These are phyloP conservation scores for Dexiosoma caninum DNA, from an alignment of 2,888 invertebrate species.

Conservation along the genomic window DNA sequence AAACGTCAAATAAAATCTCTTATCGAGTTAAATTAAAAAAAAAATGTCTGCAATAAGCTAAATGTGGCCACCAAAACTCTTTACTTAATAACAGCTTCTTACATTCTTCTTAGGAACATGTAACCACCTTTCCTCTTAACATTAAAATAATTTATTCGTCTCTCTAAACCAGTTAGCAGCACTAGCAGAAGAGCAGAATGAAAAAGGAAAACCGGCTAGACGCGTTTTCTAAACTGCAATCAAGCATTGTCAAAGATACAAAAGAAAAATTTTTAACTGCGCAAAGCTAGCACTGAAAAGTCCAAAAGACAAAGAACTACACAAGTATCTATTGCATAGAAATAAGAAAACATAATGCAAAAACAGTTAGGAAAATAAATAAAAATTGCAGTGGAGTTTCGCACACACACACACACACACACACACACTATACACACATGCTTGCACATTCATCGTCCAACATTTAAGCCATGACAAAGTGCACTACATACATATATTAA, in stretches of 20 bases:
- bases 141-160: neutral
- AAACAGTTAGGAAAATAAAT: constrained; percentile 44
- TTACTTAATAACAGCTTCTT: neutral
- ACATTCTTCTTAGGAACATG: neutral
- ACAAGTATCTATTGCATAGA: constrained; percentile 14
- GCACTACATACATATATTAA: constrained; percentile 51
- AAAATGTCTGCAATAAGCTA: neutral
- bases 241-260: constrained; percentile 44
- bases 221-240: constrained; percentile 62
- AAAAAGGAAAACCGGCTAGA: constrained; percentile 50
- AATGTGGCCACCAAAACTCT: constrained; percentile 18
- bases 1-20: neutral
- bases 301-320: constrained; percentile 38
- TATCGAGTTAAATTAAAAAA: constrained; percentile 13
- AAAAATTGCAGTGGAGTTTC: constrained; percentile 14
- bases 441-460: neutral
- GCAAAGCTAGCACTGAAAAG: constrained; percentile 17
- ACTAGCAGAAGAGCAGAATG: neutral
- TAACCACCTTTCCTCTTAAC: neutral
- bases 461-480: constrained; percentile 50
- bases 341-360: neutral
- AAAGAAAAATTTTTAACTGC: constrained; percentile 31
- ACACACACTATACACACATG: constrained; percentile 1
- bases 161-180: constrained; percentile 15
- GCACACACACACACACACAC: neutral